Conservation (phyloP, 2,113 vertebrate genomes). For the Ctenomys sociabilis region DNA sequence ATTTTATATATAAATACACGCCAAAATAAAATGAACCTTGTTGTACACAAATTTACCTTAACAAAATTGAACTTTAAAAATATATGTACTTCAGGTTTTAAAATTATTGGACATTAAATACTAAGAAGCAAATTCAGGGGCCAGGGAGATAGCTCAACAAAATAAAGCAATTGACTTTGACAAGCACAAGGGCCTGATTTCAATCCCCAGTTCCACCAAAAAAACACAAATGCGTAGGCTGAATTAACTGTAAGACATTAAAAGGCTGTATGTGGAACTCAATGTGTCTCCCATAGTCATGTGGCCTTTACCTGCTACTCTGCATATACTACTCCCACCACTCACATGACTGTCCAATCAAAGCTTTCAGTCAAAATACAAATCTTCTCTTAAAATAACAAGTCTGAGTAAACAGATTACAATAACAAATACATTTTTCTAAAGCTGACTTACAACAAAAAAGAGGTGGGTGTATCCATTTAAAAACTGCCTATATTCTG, state of each 20-base stretch:
- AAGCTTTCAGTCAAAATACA: conserved; percentile 31
- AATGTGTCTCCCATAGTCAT: not conserved
- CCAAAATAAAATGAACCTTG: conserved; percentile 18
- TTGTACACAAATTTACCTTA: conserved; percentile 30
- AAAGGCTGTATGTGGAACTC: not conserved
- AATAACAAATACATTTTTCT: conserved; percentile 8
- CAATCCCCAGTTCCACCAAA: too few relatives aligned
- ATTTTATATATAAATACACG: not conserved
- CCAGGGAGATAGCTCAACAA: too few relatives aligned
- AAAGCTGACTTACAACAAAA: conserved; percentile 34
- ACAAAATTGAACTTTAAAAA: conserved; percentile 13
- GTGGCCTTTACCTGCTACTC: not conserved
- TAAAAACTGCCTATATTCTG: conserved; percentile 8
- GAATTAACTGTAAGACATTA: not conserved
- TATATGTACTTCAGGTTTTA: not conserved
- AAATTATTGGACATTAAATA: not conserved
- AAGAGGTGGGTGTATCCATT: not conserved
- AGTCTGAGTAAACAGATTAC: not conserved
- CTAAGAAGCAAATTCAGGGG: not conserved
- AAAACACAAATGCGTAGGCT: not conserved
- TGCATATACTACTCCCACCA: not conserved
- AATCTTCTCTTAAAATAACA: conserved; percentile 34
- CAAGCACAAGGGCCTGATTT: too few relatives aligned
- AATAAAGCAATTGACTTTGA: too few relatives aligned
- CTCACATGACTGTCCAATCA: not conserved